A percentile compares a stretch with the other conserved stretches of the same genome.
These are phyloP conservation scores for Actinostola sp. DNA, from an alignment of 92 coral and sea anemone genomes.

Conservation along the genomic window DNA sequence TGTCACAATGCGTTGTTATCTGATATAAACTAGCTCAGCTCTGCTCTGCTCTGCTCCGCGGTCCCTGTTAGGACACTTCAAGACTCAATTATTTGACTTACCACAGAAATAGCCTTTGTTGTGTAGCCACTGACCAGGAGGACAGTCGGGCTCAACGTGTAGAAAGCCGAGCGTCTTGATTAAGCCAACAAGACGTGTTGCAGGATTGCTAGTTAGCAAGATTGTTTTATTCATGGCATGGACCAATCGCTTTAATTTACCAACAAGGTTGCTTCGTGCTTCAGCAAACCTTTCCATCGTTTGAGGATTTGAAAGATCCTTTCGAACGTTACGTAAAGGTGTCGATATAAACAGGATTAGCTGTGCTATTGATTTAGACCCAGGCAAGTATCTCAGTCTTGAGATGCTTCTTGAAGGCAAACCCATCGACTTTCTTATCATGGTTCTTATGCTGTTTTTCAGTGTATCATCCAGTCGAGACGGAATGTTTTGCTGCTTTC, in stretches of 20 bases:
- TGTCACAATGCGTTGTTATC: too few species aligned
- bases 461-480: neutral
- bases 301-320: neutral
- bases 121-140: constrained; percentile 26
- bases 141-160: constrained; percentile 31
- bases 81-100: too few species aligned
- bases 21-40: too few species aligned
- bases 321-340: neutral
- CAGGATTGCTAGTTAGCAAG: neutral
- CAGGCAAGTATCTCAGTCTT: neutral
- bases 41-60: too few species aligned
- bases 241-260: constrained; percentile 8
- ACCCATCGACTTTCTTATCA: neutral
- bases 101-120: constrained; percentile 38
- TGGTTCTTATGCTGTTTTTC: neutral
- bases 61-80: too few species aligned
- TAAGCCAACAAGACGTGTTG: constrained; percentile 6
- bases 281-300: constrained; percentile 11
- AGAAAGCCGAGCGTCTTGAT: constrained; percentile 9
- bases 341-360: neutral
- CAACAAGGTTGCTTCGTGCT: constrained; percentile 9
- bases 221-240: constrained; percentile 11
- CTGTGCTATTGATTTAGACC: neutral
- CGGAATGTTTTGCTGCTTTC: neutral
- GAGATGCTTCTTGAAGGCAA: neutral